These are phyloP conservation scores for Xanthia icteritia DNA, from an alignment of 2,888 invertebrate genomes.

Conservation along the genomic window DNA sequence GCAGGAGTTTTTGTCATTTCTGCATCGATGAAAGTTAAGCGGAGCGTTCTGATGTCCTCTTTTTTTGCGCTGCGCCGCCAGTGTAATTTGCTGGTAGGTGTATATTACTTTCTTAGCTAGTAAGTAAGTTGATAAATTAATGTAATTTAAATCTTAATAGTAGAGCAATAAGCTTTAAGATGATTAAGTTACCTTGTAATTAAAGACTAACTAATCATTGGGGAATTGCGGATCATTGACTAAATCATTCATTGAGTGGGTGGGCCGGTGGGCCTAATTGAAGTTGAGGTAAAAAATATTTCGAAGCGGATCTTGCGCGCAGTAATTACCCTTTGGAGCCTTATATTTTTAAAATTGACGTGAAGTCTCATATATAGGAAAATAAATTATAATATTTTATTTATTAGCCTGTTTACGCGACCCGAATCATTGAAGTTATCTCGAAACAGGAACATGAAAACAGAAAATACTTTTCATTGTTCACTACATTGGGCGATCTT, in stretches of 20 bases:
- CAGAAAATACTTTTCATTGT: too few species aligned
- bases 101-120: slow-evolving; percentile 28
- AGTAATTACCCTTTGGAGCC: neutral
- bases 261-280: slow-evolving; percentile 20
- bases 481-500: too few species aligned
- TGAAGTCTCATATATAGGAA: too few species aligned
- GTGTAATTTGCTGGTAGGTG: slow-evolving; percentile 39
- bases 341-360: too few species aligned
- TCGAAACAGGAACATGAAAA: too few species aligned
- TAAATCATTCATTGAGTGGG: slow-evolving; percentile 25
- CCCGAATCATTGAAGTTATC: too few species aligned
- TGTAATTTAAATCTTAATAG: slow-evolving; percentile 29
- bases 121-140: slow-evolving; percentile 36
- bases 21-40: slow-evolving; percentile 50
- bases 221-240: slow-evolving; percentile 16
- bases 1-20: slow-evolving; percentile 40
- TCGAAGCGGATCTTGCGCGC: neutral
- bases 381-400: too few species aligned
- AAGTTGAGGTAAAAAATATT: neutral
- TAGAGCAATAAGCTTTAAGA: slow-evolving; percentile 15
- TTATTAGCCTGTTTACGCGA: too few species aligned
- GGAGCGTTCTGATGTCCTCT: slow-evolving; percentile 33
- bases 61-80: slow-evolving; percentile 45
- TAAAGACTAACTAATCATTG: slow-evolving; percentile 12
- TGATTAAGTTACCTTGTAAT: slow-evolving; percentile 30